phyloP scores from a whole-genome alignment of 2,888 invertebrate species.

The Tetanocera ferruginea region DNA sequence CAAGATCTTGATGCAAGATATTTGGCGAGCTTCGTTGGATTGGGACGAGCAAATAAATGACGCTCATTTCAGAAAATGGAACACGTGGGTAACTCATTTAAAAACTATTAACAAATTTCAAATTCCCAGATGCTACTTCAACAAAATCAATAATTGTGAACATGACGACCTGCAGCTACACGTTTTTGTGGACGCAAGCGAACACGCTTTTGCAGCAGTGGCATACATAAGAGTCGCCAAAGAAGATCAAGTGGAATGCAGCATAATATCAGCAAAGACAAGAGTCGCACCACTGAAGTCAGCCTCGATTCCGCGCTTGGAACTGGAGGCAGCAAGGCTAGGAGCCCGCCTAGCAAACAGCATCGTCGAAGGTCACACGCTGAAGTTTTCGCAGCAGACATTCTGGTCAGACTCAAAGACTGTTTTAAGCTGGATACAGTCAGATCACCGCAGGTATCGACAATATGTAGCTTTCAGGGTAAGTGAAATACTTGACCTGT shows the following conservation, averaged over 20 bases:
- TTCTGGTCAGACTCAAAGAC: conserved; percentile 45
- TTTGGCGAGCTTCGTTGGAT: conserved; percentile 42
- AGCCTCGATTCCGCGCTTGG: conserved; percentile 41
- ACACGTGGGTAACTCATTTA: conserved; percentile 40
- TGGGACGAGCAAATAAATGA: conserved; percentile 42
- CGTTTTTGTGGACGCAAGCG: conserved; percentile 43
- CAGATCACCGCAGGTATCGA: conserved; percentile 44
- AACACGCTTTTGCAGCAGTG: conserved; percentile 43
- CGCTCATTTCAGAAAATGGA: conserved; percentile 36
- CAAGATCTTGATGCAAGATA: conserved; percentile 39
- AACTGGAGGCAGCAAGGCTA: conserved; percentile 44
- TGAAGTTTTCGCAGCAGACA: conserved; percentile 28
- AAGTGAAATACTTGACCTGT: conserved; percentile 45
- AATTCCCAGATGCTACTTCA: conserved; percentile 42
- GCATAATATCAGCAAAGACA: conserved; percentile 40
- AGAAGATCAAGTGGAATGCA: conserved; percentile 12
- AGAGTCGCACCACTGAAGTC: conserved; percentile 40
- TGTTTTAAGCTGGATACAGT: conserved; percentile 39
- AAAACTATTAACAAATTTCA: conserved; percentile 38
- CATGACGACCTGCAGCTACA: conserved; percentile 37
- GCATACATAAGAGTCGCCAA: conserved; percentile 30
- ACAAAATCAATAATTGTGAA: conserved; percentile 48
- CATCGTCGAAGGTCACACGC: conserved; percentile 36
- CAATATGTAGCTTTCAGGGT: conserved; percentile 45
- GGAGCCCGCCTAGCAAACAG: conserved; percentile 44